Base-by-base conservation (phyloP, 2,113 vertebrate species). In the Melanerpes formicivorus region DNA sequence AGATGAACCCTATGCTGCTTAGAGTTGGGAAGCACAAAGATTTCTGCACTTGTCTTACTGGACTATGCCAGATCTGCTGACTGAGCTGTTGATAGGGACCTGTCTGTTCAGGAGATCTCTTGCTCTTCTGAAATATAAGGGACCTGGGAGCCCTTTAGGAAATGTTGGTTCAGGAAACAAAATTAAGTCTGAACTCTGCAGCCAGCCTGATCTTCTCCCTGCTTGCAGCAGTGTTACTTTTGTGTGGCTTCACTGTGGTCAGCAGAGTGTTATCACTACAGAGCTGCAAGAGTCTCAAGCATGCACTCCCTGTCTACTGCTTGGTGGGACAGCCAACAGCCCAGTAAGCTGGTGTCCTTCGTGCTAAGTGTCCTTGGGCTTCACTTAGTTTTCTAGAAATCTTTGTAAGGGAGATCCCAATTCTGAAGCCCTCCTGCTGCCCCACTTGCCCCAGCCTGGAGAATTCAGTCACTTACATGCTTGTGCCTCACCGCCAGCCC, bases 391-490 rank as follows among this genome's bases (percentile, higher is more conserved):
- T 73, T n/a, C 48, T 48, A 32, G 30, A 30, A 37, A 78, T 56
- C 32, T 26, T 26, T 14, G 42, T 8, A 71, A 64, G 27, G 46
- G 8, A 64, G 30, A 80, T 18, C 32, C 66, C 21, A 16, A 4
- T 32, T 78, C 42, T 30, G 52, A 77, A 92, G 77, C 66, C 63
- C 50, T 59, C 34, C 29, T 34, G 22, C 40, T 4, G 15, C 10
- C 13, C 21, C 3, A 2, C 50, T 69, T 62, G 48, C 44, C 58
- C 32, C 11, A 8, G 14, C 4, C 26, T 67, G 60, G n/a, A 56
- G 58, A 62, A 85, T 34, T 60, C 74, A 56, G 4, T 40, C 59
- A 37, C 6, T 40, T 19, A 25, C 0, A 0, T 42, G 52, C 30
- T 71, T 21, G 8, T 19, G 59, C 54, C 56, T 23, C 59, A 29